Evolutionary conservation across 2,113 vertebrate genomes (phyloP).

Genomic region (Pelobates fuscus): DNA sequence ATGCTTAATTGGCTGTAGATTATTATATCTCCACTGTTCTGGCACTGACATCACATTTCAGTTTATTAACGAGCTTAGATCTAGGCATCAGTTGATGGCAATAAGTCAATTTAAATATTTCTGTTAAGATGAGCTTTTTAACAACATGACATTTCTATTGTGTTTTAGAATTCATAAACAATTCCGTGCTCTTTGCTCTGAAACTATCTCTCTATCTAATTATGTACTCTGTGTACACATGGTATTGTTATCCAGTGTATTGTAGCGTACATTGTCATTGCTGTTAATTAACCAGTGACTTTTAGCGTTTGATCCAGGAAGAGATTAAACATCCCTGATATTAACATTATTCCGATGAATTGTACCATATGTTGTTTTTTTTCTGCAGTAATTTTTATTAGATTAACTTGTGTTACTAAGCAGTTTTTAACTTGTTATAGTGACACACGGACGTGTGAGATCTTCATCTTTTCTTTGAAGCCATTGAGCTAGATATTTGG

Average conservation of each 20-base stretch:
- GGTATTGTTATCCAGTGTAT: slow-evolving; percentile 18
- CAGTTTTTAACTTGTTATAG: neutral
- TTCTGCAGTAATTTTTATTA: slow-evolving; percentile 14
- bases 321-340: slow-evolving; percentile 22
- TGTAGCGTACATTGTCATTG: slow-evolving; percentile 24
- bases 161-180: neutral
- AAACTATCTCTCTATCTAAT: slow-evolving; percentile 4
- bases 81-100: no score
- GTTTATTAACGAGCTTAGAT: no score
- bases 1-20: no score
- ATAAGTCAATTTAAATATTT: no score
- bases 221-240: neutral
- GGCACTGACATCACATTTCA: no score
- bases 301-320: neutral
- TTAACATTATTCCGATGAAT: slow-evolving; percentile 22
- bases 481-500: no score
- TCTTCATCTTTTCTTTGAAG: no score
- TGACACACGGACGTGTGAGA: neutral
- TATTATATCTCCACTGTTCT: no score
- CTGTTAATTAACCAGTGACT: slow-evolving; percentile 33
- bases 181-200: slow-evolving; percentile 11
- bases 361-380: slow-evolving; percentile 2
- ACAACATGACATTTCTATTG: slow-evolving; percentile 7
- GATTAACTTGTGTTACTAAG: slow-evolving; percentile 13
- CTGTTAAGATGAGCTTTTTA: no score